Evolutionary conservation across 2,113 vertebrate species (phyloP).

Genomic region (Baryphthengus martii): DNA sequence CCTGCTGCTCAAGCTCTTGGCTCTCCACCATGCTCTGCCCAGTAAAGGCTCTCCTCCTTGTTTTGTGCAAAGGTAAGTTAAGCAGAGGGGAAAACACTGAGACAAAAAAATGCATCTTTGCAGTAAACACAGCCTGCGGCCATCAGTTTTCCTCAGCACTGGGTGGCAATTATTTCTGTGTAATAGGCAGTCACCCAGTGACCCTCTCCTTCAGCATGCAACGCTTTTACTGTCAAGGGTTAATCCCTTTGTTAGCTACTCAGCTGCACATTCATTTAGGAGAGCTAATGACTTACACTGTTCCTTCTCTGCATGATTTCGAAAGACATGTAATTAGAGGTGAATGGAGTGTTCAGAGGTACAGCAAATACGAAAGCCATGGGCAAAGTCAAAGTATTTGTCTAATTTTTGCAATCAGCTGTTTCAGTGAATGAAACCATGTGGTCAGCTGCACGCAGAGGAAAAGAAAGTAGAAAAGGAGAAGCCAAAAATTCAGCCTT

Average conservation of each 20-base stretch:
- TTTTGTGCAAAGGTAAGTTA: background rate
- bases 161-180: constrained; percentile 9
- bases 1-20: fast-evolving
- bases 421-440: background rate
- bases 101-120: background rate
- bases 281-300: constrained; percentile 51
- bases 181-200: background rate
- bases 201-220: background rate
- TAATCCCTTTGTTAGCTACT: constrained; percentile 49
- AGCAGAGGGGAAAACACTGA: background rate
- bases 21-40: background rate
- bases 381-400: constrained; percentile 42
- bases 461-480: background rate
- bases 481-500: background rate
- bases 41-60: background rate
- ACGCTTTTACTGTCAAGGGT: background rate
- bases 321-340: constrained; percentile 35
- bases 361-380: background rate
- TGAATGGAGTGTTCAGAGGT: constrained; percentile 8
- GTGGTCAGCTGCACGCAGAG: background rate
- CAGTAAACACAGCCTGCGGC: background rate
- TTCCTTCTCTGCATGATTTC: constrained; percentile 24
- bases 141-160: background rate
- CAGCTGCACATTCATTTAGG: constrained; percentile 42
- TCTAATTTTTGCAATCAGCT: background rate